Evolutionary conservation across 2,888 invertebrate species (phyloP).

Genomic region (Andrena minutula): DNA sequence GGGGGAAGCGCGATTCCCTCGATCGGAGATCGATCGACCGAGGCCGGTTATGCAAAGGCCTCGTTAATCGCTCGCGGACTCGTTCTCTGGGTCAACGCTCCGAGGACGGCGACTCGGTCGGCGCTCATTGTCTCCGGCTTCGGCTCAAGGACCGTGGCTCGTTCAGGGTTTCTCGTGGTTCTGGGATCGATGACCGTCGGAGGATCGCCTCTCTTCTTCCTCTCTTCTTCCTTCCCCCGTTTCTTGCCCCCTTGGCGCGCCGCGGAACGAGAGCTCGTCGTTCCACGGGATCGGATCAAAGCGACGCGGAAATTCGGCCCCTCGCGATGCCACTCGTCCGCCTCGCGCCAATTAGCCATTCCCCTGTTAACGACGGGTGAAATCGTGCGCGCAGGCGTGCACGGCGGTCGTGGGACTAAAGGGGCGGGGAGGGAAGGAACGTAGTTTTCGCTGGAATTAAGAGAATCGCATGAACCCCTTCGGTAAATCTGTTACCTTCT

Average conservation of each 20-base stretch:
- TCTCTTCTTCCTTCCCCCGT: constrained; percentile 26
- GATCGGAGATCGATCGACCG: constrained; percentile 55
- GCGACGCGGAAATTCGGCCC: constrained; percentile 50
- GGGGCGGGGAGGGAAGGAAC: too few relatives aligned
- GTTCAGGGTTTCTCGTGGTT: constrained; percentile 63
- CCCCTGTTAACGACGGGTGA: neutral
- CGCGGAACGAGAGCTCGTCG: constrained; percentile 28
- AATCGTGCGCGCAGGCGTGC: neutral
- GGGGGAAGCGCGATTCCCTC: constrained; percentile 31
- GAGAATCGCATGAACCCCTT: too few relatives aligned
- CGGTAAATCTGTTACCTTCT: too few relatives aligned
- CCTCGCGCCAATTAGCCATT: constrained; percentile 18
- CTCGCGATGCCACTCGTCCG: constrained; percentile 7
- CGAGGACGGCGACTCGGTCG: constrained; percentile 62
- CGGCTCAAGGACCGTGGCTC: constrained; percentile 68
- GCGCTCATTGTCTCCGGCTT: constrained; percentile 68
- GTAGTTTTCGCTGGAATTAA: too few relatives aligned
- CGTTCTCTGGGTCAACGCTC: constrained; percentile 73
- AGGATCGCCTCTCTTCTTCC: constrained; percentile 53
- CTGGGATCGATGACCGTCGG: constrained; percentile 71
- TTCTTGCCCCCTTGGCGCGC: constrained; percentile 12
- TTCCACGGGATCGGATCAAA: constrained; percentile 30
- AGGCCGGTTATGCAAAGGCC: constrained; percentile 70
- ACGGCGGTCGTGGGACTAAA: neutral
- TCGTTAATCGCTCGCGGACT: constrained; percentile 65